Evolutionary conservation across 2,797 vertebrate species (phyloP).

Genomic region (Rhinichthys osculus): DNA sequence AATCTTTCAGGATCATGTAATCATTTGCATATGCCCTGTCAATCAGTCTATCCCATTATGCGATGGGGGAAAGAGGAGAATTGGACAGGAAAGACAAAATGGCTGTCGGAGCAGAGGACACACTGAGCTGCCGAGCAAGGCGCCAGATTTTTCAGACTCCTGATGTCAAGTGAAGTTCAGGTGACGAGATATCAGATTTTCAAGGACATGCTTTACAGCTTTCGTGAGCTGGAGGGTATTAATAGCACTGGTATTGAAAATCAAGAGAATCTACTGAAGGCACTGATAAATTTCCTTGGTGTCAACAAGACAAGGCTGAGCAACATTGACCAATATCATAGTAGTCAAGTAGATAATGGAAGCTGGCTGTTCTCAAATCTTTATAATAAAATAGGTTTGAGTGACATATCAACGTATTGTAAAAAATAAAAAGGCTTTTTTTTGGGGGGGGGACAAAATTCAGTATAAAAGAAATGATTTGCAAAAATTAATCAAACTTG

Average conservation of each 20-base stretch:
- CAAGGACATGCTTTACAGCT: constrained; percentile 64
- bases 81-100: constrained; percentile 43
- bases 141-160: constrained; percentile 67
- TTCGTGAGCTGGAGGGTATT: constrained; percentile 64
- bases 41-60: constrained; percentile 35
- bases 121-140: constrained; percentile 61
- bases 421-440: no score
- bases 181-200: constrained; percentile 64
- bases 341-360: neutral
- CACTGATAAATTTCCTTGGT: constrained; percentile 41
- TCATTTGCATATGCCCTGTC: constrained; percentile 27
- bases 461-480: neutral
- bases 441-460: no score
- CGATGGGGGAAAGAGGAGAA: constrained; percentile 5
- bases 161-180: constrained; percentile 66
- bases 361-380: neutral
- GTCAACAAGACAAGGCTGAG: constrained; percentile 34
- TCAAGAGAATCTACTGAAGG: constrained; percentile 30
- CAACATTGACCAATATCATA: neutral
- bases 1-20: constrained; percentile 11
- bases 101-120: constrained; percentile 5
- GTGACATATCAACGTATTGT: neutral
- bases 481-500: neutral
- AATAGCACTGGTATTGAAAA: constrained; percentile 64
- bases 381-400: neutral